Evolutionary conservation across 2,797 vertebrate genomes (phyloP).

Genomic region (Lutjanus argentimaculatus): DNA sequence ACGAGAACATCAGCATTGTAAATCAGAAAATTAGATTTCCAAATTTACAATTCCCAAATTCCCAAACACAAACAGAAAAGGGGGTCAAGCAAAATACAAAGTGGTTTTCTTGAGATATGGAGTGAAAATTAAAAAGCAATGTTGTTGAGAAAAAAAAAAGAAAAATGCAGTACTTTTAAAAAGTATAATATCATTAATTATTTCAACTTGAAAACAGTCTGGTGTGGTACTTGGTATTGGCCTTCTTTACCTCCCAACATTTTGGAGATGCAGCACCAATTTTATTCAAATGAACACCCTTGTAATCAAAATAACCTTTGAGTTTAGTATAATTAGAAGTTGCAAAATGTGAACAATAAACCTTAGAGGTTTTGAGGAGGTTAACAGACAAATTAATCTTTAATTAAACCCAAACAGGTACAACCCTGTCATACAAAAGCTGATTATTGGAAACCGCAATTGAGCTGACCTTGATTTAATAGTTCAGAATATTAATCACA

Average conservation of each 20-base stretch:
- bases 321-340: neutral
- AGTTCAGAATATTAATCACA: neutral
- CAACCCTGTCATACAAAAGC: neutral
- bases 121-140: too few species aligned
- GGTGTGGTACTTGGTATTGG: too few species aligned
- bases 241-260: neutral
- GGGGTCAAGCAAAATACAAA: too few species aligned
- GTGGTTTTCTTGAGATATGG: too few species aligned
- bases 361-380: neutral
- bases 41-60: too few species aligned
- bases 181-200: too few species aligned
- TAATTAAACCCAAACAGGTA: slow-evolving; percentile 1
- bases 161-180: too few species aligned
- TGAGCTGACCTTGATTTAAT: slow-evolving; percentile 14
- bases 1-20: too few species aligned
- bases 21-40: too few species aligned
- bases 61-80: too few species aligned
- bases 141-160: too few species aligned
- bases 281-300: neutral
- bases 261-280: neutral
- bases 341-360: neutral
- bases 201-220: too few species aligned
- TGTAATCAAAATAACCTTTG: neutral
- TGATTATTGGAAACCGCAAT: neutral
- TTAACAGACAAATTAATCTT: slow-evolving; percentile 16